Evolutionary conservation across 1,140 invertebrate species (phyloP), one percentile per base, ranked within the genome.

Genomic region (Tetramorium simillimum): DNA sequence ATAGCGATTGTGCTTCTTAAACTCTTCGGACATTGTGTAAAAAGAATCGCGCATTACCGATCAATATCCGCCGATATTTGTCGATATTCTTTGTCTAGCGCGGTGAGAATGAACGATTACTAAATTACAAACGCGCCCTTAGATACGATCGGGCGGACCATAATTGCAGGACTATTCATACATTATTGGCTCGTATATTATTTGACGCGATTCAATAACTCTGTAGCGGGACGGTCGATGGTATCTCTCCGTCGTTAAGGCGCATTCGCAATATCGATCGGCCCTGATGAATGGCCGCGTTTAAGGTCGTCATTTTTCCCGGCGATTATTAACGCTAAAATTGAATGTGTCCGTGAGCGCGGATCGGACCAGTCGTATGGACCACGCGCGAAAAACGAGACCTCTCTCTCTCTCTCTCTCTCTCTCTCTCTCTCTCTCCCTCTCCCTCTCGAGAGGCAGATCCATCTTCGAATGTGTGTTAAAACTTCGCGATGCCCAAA

Each of bases 111-210:
- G 89, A 91, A 88, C 89, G 87, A 93, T 93, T 90, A 91, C 86
- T 92, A 92, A 92, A 92, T 92, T 90, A 88, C 85, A 90, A 33
- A 91, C 62, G 76, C 86, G 70, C 84, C 86, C 82, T 92, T 91
- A 92, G 92, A 93, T 93, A 92, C 65, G 87, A 93, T 93, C 91
- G 49, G 78, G 78, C 60, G 72, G 49, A 40, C 89, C 88, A 91
- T 93, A 93, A 93, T 93, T 93, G 92, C 89, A 92, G 89, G 82
- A 92, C 92, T 92, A 93, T 93, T 93, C 92, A 88, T 93, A 92
- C 91, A 93, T 93, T 93, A 93, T 93, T 93, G 92, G 92, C 91
- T 93, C 93, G 91, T 94, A 94, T 93, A 93, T 94, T 93, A 94
- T 93, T 93, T 94, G 91, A 92, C 89, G 93, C 90, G 89, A 93